Conservation (phyloP, 1,140 invertebrate species). For the Leptinotarsa defecta region DNA sequence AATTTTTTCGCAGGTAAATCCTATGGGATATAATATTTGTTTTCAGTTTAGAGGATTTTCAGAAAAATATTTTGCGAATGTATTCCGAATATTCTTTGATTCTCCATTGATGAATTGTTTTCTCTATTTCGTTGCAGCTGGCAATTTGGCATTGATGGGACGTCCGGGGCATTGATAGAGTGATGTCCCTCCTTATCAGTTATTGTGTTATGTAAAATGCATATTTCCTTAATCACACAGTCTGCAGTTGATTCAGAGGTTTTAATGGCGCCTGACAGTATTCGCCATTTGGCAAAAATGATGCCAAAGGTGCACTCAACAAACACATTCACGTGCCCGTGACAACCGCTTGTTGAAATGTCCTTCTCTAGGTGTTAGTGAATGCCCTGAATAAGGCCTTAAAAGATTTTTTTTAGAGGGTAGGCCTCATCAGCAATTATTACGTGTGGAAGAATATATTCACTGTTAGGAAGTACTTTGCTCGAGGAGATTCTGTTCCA, state of each 20-base stretch:
- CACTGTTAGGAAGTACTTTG: constrained; percentile 35
- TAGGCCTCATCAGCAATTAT: too few relatives aligned
- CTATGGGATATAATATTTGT: too few relatives aligned
- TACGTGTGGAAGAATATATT: constrained; percentile 36
- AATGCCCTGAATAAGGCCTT: constrained; percentile 20
- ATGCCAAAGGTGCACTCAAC: constrained; percentile 40
- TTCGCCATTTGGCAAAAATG: constrained; percentile 52
- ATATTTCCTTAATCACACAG: constrained; percentile 39
- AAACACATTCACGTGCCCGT: constrained; percentile 17
- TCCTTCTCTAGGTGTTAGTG: constrained; percentile 18
- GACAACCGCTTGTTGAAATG: constrained; percentile 30
- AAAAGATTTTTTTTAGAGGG: constrained; percentile 27
- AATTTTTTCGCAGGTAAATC: too few relatives aligned
- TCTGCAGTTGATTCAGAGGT: constrained; percentile 38
- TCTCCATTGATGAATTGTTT: too few relatives aligned
- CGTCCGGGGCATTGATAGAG: too few relatives aligned
- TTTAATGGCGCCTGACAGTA: constrained; percentile 48
- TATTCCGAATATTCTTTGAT: too few relatives aligned
- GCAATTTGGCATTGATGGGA: too few relatives aligned
- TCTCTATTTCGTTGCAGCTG: too few relatives aligned
- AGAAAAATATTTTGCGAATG: too few relatives aligned
- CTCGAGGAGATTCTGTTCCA: constrained; percentile 39
- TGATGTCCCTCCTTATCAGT: constrained; percentile 8
- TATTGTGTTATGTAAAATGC: constrained; percentile 28
- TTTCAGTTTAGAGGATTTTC: too few relatives aligned